Evolutionary conservation across 2,113 vertebrate species (phyloP).

Genomic region (Gorsachius goisagi): DNA sequence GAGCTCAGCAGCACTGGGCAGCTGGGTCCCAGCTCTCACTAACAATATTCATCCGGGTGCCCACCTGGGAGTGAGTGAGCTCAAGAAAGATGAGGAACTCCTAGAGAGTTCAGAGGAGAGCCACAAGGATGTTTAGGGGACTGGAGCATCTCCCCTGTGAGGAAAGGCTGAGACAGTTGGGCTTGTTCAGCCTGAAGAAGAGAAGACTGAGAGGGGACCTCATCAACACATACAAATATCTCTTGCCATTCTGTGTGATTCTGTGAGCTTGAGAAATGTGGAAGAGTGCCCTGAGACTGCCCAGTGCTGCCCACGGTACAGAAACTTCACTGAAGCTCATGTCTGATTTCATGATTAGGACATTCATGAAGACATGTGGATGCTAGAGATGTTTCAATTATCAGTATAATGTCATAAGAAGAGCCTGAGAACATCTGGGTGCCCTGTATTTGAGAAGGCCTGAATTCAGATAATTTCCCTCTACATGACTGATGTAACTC

Average conservation of each 20-base stretch:
- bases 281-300: not conserved
- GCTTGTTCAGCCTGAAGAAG: too few relatives aligned
- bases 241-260: too few relatives aligned
- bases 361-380: not conserved
- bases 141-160: too few relatives aligned
- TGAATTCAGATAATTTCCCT: not conserved
- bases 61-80: not conserved
- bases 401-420: not conserved
- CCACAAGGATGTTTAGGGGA: too few relatives aligned
- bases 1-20: accelerated
- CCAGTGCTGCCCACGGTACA: not conserved
- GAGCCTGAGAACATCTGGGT: not conserved
- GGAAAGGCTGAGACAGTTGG: too few relatives aligned
- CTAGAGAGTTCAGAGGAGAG: too few relatives aligned
- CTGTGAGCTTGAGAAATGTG: not conserved
- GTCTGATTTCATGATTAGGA: not conserved
- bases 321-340: accelerated
- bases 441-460: not conserved
- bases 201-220: too few relatives aligned
- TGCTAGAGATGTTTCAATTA: not conserved
- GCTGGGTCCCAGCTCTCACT: not conserved
- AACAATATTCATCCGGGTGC: not conserved
- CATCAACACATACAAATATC: too few relatives aligned
- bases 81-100: too few relatives aligned
- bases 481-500: not conserved